Evolutionary conservation across 2,888 invertebrate species (phyloP).

Genomic region (Heliconius hortense): DNA sequence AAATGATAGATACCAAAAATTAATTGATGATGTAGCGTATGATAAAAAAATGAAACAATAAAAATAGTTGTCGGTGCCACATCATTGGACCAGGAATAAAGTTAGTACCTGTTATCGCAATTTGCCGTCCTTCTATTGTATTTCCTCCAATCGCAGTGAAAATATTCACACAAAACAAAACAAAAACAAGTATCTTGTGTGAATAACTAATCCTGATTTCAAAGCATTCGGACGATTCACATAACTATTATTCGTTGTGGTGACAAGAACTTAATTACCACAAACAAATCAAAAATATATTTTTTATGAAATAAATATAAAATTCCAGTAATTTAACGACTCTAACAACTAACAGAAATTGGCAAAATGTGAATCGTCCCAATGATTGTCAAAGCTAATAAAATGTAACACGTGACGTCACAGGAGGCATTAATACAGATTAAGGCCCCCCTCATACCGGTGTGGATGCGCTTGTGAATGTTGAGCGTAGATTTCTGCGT

Average conservation of each 20-base stretch:
- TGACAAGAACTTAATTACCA: background rate
- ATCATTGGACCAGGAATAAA: constrained; percentile 63
- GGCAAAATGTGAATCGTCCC: constrained; percentile 35
- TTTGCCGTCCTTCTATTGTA: constrained; percentile 75
- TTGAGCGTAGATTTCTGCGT: constrained; percentile 83
- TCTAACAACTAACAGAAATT: background rate
- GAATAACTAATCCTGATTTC: constrained; percentile 43
- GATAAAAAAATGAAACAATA: constrained; percentile 52
- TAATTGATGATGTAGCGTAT: constrained; percentile 69
- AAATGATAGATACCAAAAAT: constrained; percentile 63
- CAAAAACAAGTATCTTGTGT: constrained; percentile 41
- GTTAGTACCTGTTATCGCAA: constrained; percentile 65
- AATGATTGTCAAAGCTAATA: constrained; percentile 33
- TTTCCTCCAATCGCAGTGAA: constrained; percentile 46
- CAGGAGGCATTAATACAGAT: constrained; percentile 33
- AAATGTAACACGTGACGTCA: constrained; percentile 31
- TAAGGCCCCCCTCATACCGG: constrained; percentile 65
- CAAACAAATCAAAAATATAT: background rate
- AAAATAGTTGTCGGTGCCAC: constrained; percentile 77
- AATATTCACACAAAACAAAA: constrained; percentile 44
- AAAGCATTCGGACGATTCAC: constrained; percentile 37
- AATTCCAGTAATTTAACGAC: background rate
- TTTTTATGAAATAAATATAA: background rate
- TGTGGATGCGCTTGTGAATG: constrained; percentile 83
- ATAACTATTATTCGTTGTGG: constrained; percentile 1